These are phyloP conservation scores for Hydrolagus affinis DNA, from an alignment of 2,113 vertebrate species.

Conservation along the genomic window DNA sequence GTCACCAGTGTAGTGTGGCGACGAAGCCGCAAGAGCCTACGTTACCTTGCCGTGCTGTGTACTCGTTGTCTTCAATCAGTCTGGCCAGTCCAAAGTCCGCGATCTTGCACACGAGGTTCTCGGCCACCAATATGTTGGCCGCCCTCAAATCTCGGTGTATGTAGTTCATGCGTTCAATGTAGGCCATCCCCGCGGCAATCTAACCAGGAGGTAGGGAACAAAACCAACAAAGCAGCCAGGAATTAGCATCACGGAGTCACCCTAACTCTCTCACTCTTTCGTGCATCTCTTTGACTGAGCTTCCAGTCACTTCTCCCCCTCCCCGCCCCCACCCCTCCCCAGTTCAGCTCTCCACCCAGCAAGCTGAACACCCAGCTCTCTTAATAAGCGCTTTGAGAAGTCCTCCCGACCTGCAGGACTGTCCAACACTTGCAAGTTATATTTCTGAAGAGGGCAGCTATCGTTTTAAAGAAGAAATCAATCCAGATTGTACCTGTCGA, in stretches of 20 bases:
- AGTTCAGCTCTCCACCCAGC: not conserved
- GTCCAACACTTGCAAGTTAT: no score
- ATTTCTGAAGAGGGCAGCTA: no score
- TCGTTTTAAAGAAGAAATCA: not conserved
- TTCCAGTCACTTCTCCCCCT: not conserved
- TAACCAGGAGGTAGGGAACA: constrained; percentile 36
- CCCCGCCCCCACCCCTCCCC: not conserved
- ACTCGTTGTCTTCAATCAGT: constrained; percentile 92
- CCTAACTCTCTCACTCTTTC: not conserved
- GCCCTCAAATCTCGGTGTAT: constrained; percentile 91
- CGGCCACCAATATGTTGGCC: constrained; percentile 92
- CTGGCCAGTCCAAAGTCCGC: constrained; percentile 92
- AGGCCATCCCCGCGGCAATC: constrained; percentile 91
- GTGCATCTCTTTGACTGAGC: not conserved
- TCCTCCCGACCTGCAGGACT: no score
- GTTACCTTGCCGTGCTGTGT: constrained; percentile 87
- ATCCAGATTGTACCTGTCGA: not conserved
- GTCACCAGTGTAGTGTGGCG: not conserved
- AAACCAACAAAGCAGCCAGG: not conserved
- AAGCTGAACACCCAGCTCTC: not conserved
- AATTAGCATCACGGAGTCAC: not conserved
- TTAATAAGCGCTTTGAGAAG: no score
- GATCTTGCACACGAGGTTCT: constrained; percentile 89
- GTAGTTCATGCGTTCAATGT: constrained; percentile 96
- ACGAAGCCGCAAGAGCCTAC: no score